Percentiles rank a stretch among this genome's conserved stretches.
Conservation (phyloP, 2,797 vertebrate species). For the Centropyge bicolor region DNA sequence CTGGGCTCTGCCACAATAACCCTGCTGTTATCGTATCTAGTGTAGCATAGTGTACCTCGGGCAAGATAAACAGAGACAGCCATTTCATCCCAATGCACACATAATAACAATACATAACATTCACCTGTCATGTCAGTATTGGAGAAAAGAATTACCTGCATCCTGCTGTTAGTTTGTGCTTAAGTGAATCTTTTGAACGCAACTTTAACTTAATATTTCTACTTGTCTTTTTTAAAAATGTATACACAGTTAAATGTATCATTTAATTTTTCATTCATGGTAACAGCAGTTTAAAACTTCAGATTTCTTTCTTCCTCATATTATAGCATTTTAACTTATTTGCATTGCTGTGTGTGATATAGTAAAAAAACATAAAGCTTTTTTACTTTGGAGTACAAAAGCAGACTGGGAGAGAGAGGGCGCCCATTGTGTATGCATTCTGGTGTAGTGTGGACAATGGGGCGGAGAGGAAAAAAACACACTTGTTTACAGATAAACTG, state of each 20-base stretch:
- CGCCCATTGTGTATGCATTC: constrained; percentile 78
- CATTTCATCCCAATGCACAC: constrained; percentile 73
- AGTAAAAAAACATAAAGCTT: constrained; percentile 51
- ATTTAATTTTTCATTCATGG: background rate
- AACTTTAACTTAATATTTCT: constrained; percentile 8
- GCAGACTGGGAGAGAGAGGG: constrained; percentile 73
- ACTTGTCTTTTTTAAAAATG: background rate
- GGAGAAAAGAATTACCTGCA: constrained; percentile 43
- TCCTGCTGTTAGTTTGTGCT: constrained; percentile 41
- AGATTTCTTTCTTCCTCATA: constrained; percentile 3
- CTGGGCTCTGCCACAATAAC: constrained; percentile 65
- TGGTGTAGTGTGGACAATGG: constrained; percentile 84
- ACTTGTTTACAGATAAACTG: constrained; percentile 88
- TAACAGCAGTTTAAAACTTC: constrained; percentile 13
- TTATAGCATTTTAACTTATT: constrained; percentile 21
- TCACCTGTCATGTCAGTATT: constrained; percentile 63
- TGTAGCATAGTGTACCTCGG: constrained; percentile 60
- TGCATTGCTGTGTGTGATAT: constrained; percentile 18
- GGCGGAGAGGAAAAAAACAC: constrained; percentile 81
- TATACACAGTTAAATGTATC: background rate
- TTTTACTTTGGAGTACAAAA: constrained; percentile 69
- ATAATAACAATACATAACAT: constrained; percentile 63
- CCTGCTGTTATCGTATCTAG: constrained; percentile 69
- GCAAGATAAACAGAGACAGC: constrained; percentile 71
- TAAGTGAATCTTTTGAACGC: constrained; percentile 19